Evolutionary conservation across 2,113 vertebrate genomes (phyloP), one percentile per base, ranked within the genome.

Genomic region (Pachycephala philippinensis): DNA sequence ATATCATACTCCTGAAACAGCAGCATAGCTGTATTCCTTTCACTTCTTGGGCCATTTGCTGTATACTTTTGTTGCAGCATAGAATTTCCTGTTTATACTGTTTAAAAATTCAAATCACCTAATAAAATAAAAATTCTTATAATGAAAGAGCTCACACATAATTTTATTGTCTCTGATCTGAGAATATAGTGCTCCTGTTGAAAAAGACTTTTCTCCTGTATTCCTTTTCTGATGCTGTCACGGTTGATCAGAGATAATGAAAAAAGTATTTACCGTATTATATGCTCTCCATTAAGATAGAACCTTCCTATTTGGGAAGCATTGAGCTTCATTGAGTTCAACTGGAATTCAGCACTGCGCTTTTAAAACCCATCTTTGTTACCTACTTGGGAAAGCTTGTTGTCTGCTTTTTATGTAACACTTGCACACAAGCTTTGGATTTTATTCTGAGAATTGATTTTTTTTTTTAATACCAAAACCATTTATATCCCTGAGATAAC

Each of bases 401-500:
- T 93, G 59, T 95, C 84, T 96, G 83, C 35, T 97, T 94, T 97
- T 95, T 96, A 94, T 93, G 79, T 95, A 96, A 97, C 60, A 70
- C 65, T 97, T 95, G 70, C 91, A 94, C 91, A 94, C 10, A 40
- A 90, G 77, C 88, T 97, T 96, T 97, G 91, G 95, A 97, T 97
- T 97, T 97, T 97, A 94, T 92, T 97, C 89, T 93, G 71, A 96
- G 60, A 95, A 97, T 92, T 95, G 96, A 95, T 95, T 96, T 96
- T 96, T 85, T 94, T 95, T 66, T 75, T 90, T 80, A 57, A 95
- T 93, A 94, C 27, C 30, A 72, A 92, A 96, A 84, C 56, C 66
- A 95, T 97, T 98, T 97, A 96, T 97, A 95, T 94, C 77, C 69
- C 76, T 94, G 74, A 95, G 80, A 98, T 97, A 97, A 95, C 85